Evolutionary conservation across 2,113 vertebrate genomes (phyloP).

Genomic region (Forbesichthys agassizii): DNA sequence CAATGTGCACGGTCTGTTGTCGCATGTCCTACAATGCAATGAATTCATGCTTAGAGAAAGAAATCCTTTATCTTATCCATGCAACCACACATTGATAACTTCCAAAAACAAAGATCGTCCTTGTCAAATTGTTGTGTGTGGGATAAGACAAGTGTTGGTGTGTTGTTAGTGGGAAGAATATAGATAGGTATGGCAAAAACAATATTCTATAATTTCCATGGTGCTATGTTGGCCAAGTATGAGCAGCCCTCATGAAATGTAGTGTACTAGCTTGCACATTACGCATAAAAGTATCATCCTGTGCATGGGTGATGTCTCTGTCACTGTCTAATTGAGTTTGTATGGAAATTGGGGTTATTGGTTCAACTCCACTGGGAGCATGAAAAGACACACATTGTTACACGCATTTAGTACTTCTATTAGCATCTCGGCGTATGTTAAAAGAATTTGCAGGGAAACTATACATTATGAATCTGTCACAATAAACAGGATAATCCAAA

Average conservation of each 20-base stretch:
- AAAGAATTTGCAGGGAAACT: constrained; percentile 15
- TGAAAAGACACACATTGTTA: constrained; percentile 1
- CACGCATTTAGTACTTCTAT: background rate
- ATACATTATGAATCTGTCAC: constrained; percentile 20
- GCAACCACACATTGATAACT: constrained; percentile 21
- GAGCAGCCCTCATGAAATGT: background rate
- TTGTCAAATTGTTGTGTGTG: background rate
- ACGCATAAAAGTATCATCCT: background rate
- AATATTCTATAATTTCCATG: constrained; percentile 24
- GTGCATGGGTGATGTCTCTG: background rate
- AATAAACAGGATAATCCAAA: background rate
- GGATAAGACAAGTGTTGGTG: constrained; percentile 12
- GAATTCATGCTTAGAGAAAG: too few relatives aligned
- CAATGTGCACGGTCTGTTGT: too few relatives aligned
- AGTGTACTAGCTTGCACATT: background rate
- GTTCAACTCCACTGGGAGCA: background rate
- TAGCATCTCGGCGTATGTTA: background rate
- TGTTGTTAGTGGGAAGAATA: constrained; percentile 6
- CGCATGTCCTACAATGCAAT: too few relatives aligned
- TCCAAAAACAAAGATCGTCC: background rate
- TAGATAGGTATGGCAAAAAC: constrained; percentile 29
- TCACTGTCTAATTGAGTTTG: background rate
- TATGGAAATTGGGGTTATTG: background rate
- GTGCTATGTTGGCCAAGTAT: constrained; percentile 5
- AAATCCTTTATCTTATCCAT: background rate